Conservation (phyloP, 2,113 vertebrate genomes). For the Merops nubicus region DNA sequence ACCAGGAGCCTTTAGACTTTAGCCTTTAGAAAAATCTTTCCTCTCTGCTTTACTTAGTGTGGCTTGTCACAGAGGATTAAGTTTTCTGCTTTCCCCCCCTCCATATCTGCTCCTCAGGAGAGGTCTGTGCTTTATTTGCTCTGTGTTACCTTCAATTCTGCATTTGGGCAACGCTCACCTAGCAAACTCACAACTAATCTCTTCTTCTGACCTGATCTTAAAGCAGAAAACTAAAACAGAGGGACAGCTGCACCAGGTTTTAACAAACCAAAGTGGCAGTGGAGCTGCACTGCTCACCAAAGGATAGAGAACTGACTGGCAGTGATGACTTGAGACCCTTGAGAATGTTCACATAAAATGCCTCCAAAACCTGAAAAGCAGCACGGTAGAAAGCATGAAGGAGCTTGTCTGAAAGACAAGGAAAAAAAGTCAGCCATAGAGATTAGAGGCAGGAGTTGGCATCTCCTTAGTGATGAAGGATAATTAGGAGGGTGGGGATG, state of each 20-base stretch:
- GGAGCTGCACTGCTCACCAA: not conserved
- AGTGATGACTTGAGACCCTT: fast-evolving
- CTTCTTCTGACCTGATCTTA: not conserved
- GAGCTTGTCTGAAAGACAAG: not conserved
- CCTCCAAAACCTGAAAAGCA: not conserved
- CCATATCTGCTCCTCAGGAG: not conserved
- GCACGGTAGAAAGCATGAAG: not conserved
- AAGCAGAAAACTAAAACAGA: not conserved
- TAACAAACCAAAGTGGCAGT: not conserved
- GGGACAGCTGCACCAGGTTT: not conserved
- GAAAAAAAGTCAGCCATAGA: not conserved
- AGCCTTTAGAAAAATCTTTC: not conserved
- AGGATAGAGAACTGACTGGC: not conserved
- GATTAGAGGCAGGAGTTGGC: not conserved
- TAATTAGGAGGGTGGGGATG: not conserved
- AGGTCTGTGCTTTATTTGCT: not conserved
- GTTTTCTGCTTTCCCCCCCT: not conserved
- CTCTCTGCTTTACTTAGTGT: not conserved
- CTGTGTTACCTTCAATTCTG: not conserved
- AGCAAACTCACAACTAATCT: not conserved
- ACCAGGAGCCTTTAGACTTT: not conserved
- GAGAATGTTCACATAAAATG: not conserved
- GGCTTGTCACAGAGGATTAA: not conserved
- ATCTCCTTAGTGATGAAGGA: not conserved
- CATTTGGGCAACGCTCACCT: not conserved